A percentile compares a stretch with the other conserved stretches of the same genome.
phyloP scores from a whole-genome alignment of 1,140 invertebrate genomes.

The Eumeta japonica region DNA sequence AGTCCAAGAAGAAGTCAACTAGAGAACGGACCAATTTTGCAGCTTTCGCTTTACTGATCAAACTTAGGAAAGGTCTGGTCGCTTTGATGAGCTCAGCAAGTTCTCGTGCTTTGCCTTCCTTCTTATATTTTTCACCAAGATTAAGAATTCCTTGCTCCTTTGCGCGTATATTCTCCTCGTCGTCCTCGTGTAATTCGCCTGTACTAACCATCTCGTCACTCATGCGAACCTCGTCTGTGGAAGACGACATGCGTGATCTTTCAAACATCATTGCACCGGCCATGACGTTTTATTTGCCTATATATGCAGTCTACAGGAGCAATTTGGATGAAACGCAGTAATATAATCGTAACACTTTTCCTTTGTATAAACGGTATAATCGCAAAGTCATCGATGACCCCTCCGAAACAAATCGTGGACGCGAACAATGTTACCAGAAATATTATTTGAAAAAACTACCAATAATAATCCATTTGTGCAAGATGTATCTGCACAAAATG shows the following conservation, averaged over 20 bases:
- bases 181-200: slow-evolving; percentile 69
- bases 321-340: no score
- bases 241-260: slow-evolving; percentile 69
- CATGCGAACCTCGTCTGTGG: slow-evolving; percentile 69
- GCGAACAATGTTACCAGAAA: slow-evolving; percentile 36
- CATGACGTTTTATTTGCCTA: no score
- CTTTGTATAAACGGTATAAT: slow-evolving; percentile 50
- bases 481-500: background rate
- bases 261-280: slow-evolving; percentile 85
- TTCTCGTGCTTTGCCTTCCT: slow-evolving; percentile 90
- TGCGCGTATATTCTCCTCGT: slow-evolving; percentile 82
- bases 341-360: slow-evolving; percentile 43
- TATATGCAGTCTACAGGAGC: no score
- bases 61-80: slow-evolving; percentile 88
- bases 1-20: slow-evolving; percentile 96
- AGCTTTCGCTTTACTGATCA: slow-evolving; percentile 98
- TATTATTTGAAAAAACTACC: slow-evolving; percentile 10
- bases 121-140: slow-evolving; percentile 85
- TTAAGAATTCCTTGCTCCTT: slow-evolving; percentile 90
- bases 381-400: slow-evolving; percentile 56
- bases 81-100: slow-evolving; percentile 90
- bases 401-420: slow-evolving; percentile 50
- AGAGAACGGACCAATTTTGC: slow-evolving; percentile 95
- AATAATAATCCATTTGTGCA: no score
- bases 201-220: slow-evolving; percentile 72